Conservation (phyloP, 2,797 vertebrate genomes). For the Schizothorax lantsangensis region DNA sequence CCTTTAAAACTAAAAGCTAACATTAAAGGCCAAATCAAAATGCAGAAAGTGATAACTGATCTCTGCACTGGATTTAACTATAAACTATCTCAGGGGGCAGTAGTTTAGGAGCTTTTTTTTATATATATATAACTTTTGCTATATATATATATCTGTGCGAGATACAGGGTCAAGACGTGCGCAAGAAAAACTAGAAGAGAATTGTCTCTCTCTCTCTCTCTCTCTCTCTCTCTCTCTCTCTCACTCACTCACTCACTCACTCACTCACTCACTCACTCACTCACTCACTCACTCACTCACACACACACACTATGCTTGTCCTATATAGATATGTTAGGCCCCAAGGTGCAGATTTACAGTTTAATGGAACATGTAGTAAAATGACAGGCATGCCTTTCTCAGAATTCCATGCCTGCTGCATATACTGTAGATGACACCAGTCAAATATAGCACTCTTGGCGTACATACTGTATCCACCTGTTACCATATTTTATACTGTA, state of each 20-base stretch:
- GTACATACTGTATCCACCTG: background rate
- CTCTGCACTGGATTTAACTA: background rate
- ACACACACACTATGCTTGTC: background rate
- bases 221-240: no score
- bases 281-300: background rate
- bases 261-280: no score
- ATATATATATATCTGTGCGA: background rate
- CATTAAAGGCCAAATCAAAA: background rate
- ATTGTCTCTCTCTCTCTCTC: background rate
- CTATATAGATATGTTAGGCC: background rate
- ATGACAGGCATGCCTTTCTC: background rate
- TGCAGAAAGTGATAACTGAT: background rate
- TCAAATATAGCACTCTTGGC: background rate
- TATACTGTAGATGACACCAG: background rate
- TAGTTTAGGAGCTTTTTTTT: background rate
- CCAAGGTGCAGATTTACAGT: background rate
- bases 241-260: background rate
- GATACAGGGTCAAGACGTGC: background rate
- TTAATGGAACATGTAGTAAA: constrained; percentile 5
- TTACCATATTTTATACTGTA: background rate
- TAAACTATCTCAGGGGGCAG: background rate
- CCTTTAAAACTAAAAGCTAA: background rate
- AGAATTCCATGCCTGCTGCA: background rate
- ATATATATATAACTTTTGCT: background rate
- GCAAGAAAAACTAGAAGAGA: background rate